phyloP scores from a whole-genome alignment of 2,113 vertebrate genomes.

The Alaudala cheleensis region DNA sequence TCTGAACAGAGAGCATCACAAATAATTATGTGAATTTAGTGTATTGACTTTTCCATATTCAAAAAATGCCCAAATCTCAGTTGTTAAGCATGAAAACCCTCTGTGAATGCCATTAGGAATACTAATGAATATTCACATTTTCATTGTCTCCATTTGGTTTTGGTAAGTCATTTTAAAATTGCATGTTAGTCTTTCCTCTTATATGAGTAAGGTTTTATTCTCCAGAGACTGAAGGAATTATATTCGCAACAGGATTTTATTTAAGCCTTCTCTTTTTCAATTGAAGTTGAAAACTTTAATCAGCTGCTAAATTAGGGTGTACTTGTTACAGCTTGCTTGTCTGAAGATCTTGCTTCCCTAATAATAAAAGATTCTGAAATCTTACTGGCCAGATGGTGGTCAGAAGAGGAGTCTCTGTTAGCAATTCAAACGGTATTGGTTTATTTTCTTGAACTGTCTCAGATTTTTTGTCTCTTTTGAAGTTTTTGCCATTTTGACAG shows the following conservation, averaged over 20 bases:
- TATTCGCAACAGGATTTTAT: constrained; percentile 9
- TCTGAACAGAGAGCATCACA: constrained; percentile 37
- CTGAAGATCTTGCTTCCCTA: neutral
- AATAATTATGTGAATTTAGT: constrained; percentile 43
- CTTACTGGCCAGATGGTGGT: neutral
- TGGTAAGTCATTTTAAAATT: neutral
- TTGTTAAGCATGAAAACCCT: constrained; percentile 60
- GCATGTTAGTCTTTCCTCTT: neutral
- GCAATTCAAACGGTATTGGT: neutral
- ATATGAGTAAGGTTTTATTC: constrained; percentile 10
- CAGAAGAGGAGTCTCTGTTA: neutral
- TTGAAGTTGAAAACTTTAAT: constrained; percentile 17
- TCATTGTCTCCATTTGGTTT: constrained; percentile 24
- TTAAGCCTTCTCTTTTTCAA: constrained; percentile 10
- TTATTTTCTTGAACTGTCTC: neutral
- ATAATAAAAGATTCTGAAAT: neutral
- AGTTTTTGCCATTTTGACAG: neutral
- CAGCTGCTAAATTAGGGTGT: constrained; percentile 34
- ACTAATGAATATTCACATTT: constrained; percentile 30
- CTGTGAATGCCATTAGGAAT: constrained; percentile 33
- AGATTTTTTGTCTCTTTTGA: neutral
- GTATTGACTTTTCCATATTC: constrained; percentile 54
- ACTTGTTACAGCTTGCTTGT: neutral
- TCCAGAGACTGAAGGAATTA: constrained; percentile 19
- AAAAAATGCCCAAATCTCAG: constrained; percentile 52